Evolutionary conservation across 2,113 vertebrate species (phyloP).

Genomic region (Epinephelus moara): DNA sequence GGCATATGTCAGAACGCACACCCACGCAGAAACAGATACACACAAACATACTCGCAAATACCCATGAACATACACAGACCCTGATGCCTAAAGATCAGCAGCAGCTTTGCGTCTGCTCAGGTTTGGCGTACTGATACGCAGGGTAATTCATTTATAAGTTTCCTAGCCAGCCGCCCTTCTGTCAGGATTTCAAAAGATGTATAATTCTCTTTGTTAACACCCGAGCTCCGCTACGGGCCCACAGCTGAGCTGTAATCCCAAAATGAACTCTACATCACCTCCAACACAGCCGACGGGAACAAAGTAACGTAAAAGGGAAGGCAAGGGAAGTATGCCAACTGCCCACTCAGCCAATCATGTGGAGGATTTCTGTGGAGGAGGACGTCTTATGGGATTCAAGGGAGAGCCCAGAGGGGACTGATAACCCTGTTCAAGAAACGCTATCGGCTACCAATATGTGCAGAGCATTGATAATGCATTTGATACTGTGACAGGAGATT

Average conservation of each 20-base stretch:
- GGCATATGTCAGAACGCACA: conserved; percentile 46
- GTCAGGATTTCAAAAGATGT: conserved; percentile 63
- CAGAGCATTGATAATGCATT: conserved; percentile 35
- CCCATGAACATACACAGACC: conserved; percentile 2
- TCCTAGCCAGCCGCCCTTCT: conserved; percentile 26
- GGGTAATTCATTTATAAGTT: conserved; percentile 29
- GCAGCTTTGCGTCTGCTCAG: conserved; percentile 28
- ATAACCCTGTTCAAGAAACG: conserved; percentile 56
- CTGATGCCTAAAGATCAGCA: background rate
- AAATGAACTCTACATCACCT: conserved; percentile 80
- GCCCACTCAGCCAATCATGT: conserved; percentile 62
- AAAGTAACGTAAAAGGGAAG: conserved; percentile 50
- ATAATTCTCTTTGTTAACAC: conserved; percentile 73
- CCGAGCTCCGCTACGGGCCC: conserved; percentile 39
- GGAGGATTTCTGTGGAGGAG: conserved; percentile 44
- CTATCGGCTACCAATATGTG: conserved; percentile 43
- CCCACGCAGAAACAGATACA: conserved; percentile 41
- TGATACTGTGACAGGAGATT: conserved; percentile 20
- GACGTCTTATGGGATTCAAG: conserved; percentile 53
- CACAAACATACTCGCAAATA: conserved; percentile 14
- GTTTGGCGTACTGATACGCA: conserved; percentile 39
- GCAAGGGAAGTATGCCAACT: conserved; percentile 64
- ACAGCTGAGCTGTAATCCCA: conserved; percentile 63
- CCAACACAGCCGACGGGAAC: conserved; percentile 65
- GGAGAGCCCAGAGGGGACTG: conserved; percentile 47